Evolutionary conservation across 1,140 invertebrate species (phyloP).

Genomic region (Reticulitermes speratus): DNA sequence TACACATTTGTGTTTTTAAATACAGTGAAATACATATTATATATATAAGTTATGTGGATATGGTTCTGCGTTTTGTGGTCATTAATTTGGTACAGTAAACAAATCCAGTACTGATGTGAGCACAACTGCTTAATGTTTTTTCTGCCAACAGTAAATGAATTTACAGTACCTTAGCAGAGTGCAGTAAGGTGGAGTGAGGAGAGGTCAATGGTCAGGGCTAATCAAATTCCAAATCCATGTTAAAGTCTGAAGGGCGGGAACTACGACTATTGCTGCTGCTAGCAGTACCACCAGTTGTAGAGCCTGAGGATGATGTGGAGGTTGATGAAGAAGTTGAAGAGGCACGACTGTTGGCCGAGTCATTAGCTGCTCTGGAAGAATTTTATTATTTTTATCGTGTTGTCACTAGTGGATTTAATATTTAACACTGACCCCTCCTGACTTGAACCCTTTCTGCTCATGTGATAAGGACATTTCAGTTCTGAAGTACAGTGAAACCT

Average conservation of each 20-base stretch:
- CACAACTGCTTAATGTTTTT: neutral
- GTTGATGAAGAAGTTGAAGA: conserved; percentile 29
- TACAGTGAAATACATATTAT: neutral
- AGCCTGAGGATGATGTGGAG: conserved; percentile 24
- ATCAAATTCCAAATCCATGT: conserved; percentile 32
- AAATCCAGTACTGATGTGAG: conserved; percentile 6
- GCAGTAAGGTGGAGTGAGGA: conserved; percentile 17
- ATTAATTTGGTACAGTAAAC: conserved; percentile 4
- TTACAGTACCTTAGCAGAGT: conserved; percentile 27
- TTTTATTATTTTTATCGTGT: neutral
- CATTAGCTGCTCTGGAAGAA: conserved; percentile 26
- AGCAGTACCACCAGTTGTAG: neutral
- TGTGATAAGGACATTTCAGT: no score
- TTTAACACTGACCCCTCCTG: no score
- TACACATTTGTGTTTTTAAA: conserved; percentile 1
- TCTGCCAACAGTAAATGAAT: conserved; percentile 21
- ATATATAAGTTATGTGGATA: neutral
- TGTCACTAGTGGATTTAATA: no score
- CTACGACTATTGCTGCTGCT: conserved; percentile 29
- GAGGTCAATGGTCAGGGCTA: conserved; percentile 25
- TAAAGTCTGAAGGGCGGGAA: conserved; percentile 24
- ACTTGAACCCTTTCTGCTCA: no score
- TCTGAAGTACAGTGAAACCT: no score
- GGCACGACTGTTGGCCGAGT: conserved; percentile 20
- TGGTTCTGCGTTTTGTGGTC: neutral